Conservation (phyloP, 2,888 invertebrate genomes). For the Macroteleia sp. region DNA sequence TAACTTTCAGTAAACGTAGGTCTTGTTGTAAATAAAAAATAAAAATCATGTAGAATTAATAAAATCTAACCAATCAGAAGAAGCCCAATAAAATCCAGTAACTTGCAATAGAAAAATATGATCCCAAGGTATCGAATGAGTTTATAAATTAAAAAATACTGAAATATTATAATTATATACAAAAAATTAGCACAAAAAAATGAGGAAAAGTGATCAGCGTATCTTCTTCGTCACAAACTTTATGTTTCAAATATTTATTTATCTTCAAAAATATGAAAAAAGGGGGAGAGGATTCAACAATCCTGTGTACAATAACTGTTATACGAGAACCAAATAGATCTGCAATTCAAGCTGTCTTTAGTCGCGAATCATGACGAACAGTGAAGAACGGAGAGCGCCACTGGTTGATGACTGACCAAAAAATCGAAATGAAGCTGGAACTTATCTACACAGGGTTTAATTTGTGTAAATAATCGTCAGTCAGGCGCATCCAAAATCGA, state of each 20-base stretch:
- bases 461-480: conserved; percentile 63
- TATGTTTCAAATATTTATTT: neutral
- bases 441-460: conserved; percentile 65
- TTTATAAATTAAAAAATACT: no score
- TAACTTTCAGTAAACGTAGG: no score
- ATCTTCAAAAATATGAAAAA: neutral
- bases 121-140: no score
- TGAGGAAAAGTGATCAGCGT: neutral
- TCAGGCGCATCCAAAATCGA: conserved; percentile 63
- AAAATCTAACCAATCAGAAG: no score
- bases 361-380: conserved; percentile 32
- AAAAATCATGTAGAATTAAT: no score
- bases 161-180: neutral
- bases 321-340: conserved; percentile 48
- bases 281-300: no score
- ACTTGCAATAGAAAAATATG: no score
- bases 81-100: no score
- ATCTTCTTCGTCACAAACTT: neutral
- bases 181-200: neutral
- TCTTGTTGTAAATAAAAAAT: no score
- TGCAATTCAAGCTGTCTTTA: conserved; percentile 37
- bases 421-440: conserved; percentile 17
- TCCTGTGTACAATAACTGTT: conserved; percentile 31
- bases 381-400: conserved; percentile 44
- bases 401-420: conserved; percentile 19